These are phyloP conservation scores for Petromus typicus DNA, from an alignment of 2,113 vertebrate species.

Conservation along the genomic window DNA sequence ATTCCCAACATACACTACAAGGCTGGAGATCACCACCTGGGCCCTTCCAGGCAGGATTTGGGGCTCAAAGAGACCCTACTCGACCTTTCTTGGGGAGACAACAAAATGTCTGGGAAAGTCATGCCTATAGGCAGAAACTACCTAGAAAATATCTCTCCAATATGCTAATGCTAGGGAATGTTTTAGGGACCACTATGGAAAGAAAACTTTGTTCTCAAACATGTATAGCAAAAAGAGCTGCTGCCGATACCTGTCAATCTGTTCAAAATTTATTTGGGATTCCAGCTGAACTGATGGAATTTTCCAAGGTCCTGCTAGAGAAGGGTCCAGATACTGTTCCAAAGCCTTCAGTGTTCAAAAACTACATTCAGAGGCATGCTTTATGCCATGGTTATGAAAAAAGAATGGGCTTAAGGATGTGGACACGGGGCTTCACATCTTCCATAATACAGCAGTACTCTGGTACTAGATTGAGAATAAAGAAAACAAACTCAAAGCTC, in stretches of 20 bases:
- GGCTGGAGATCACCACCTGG: slow-evolving; percentile 20
- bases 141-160: slow-evolving; percentile 75
- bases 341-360: slow-evolving; percentile 59
- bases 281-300: slow-evolving; percentile 71
- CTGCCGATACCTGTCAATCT: slow-evolving; percentile 20
- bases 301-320: slow-evolving; percentile 57
- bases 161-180: slow-evolving; percentile 70
- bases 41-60: background rate
- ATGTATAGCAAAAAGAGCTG: background rate
- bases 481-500: slow-evolving; percentile 56
- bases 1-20: slow-evolving; percentile 17
- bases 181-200: slow-evolving; percentile 64
- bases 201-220: slow-evolving; percentile 54
- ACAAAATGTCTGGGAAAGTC: slow-evolving; percentile 70
- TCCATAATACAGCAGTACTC: slow-evolving; percentile 76
- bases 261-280: slow-evolving; percentile 74
- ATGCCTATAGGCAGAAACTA: slow-evolving; percentile 54
- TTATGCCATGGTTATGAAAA: slow-evolving; percentile 27
- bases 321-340: slow-evolving; percentile 38
- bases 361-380: slow-evolving; percentile 72
- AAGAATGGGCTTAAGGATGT: slow-evolving; percentile 61
- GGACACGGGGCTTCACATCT: slow-evolving; percentile 71
- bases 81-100: slow-evolving; percentile 54
- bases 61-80: background rate
- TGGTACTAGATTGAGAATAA: slow-evolving; percentile 50